These are phyloP conservation scores for Idaea dimidiata DNA, from an alignment of 2,888 invertebrate species.

Conservation along the genomic window DNA sequence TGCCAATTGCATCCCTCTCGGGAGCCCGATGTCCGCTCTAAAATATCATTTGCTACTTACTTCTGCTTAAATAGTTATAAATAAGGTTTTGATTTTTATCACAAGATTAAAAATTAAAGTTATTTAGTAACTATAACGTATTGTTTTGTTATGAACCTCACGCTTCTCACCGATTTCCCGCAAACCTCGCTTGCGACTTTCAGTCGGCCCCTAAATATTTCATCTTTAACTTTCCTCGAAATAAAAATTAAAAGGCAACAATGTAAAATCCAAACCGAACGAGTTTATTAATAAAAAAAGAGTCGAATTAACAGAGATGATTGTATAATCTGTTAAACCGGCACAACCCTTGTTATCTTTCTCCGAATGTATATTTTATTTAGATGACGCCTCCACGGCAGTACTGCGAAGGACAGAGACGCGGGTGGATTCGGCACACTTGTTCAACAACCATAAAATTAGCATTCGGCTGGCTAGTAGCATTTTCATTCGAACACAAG, in stretches of 20 bases:
- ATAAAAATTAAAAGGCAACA: background rate
- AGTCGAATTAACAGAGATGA: conserved; percentile 31
- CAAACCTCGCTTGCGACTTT: background rate
- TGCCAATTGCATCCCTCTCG: too few species aligned
- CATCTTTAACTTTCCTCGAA: background rate
- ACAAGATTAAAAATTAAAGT: too few species aligned
- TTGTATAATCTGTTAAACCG: conserved; percentile 39
- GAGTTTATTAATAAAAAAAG: conserved; percentile 11
- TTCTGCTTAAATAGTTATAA: too few species aligned
- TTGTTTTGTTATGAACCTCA: too few species aligned
- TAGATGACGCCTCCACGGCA: conserved; percentile 72
- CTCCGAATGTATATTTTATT: conserved; percentile 66
- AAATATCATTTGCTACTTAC: too few species aligned
- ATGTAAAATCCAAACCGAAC: background rate
- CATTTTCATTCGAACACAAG: conserved; percentile 71
- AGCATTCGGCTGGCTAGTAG: conserved; percentile 77
- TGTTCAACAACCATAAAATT: conserved; percentile 81
- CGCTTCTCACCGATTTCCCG: too few species aligned
- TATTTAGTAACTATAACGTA: too few species aligned
- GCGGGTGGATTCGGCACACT: conserved; percentile 71
- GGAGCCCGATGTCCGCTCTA: too few species aligned
- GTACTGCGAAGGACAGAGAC: conserved; percentile 71
- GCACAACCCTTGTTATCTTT: conserved; percentile 53
- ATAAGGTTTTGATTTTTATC: too few species aligned
- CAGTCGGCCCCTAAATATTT: background rate